Base-by-base conservation (phyloP, 23 tunicate species). In the Aplidium turbinatum region DNA sequence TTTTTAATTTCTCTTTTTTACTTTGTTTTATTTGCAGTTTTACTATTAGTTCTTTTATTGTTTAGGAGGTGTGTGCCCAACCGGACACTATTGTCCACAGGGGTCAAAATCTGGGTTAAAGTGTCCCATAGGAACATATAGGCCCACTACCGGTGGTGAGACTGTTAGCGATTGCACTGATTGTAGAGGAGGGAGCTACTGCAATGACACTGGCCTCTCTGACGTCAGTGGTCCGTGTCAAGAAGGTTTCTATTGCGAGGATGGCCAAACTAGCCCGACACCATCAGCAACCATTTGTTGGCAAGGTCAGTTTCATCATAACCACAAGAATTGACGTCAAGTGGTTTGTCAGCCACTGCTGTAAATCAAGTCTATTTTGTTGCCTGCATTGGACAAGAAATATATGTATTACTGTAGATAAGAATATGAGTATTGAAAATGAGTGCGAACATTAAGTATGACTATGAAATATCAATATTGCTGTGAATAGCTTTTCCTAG, bases 61-160 rank as follows among this genome's bases (percentile, higher is more conserved):
- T 38, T 11, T 40, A 90, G 97, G 97, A 21, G 97, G 97, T 0
- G 82, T 81, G 18, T 94, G 99, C 36, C 79, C 63, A 0, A 46
- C 85, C 1, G 99, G 99, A 18, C 52, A 61, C 48, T 94, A 82
- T 63, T 94, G 99, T 78, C 76, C 65, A 11, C 85, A 64, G 35
- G 95, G 90, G 18, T 78, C 95, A 55, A 33, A 38, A 31, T 54
- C 29, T 0, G 92, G 84, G 0, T 58, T 45, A 45, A 60, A 26
- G 0, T 94, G 99, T 53, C 85, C 82, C 4, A 51, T 79, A 23
- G 95, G 99, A 0, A 82, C 94, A 21, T 94, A 28, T 58, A 76
- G 58, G 39, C 32, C 50, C 27, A 35, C 71, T 2, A 13, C 23
- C 9, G 72, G 69, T 28, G 47, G 85, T 35, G 13, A 72, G 48